Conservation (phyloP, 1,140 invertebrate genomes). For the Drosophila hydei region DNA sequence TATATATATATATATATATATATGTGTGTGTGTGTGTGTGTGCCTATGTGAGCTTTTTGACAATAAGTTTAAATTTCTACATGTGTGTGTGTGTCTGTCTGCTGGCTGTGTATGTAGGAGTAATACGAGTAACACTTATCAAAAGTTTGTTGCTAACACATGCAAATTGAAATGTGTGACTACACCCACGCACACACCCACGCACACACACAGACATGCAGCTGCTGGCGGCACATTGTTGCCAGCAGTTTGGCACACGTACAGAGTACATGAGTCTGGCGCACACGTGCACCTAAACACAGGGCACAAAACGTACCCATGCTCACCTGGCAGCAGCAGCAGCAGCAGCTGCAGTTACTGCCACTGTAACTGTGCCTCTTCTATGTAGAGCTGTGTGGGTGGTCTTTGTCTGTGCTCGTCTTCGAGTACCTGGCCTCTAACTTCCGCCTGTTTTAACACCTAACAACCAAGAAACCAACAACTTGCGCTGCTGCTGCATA, state of each 20-base stretch:
- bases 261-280: slow-evolving; percentile 36
- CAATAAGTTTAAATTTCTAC: slow-evolving; percentile 69
- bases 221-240: slow-evolving; percentile 58
- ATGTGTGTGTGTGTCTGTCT: slow-evolving; percentile 18
- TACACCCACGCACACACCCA: slow-evolving; percentile 43
- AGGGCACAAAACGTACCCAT: neutral
- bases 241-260: slow-evolving; percentile 67
- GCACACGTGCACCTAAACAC: slow-evolving; percentile 34
- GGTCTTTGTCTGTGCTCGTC: slow-evolving; percentile 1
- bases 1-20: slow-evolving; percentile 6
- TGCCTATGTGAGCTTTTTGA: slow-evolving; percentile 52
- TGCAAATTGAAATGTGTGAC: slow-evolving; percentile 80
- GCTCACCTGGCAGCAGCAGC: slow-evolving; percentile 23
- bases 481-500: slow-evolving; percentile 51
- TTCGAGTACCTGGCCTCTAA: slow-evolving; percentile 66
- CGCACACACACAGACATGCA: slow-evolving; percentile 37
- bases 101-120: slow-evolving; percentile 35
- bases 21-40: neutral
- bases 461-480: slow-evolving; percentile 71
- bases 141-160: slow-evolving; percentile 80
- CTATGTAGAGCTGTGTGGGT: neutral
- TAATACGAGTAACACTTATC: slow-evolving; percentile 79
- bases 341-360: slow-evolving; percentile 26
- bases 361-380: neutral
- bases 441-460: slow-evolving; percentile 79